These are phyloP conservation scores for Cyaniris semiargus DNA, from an alignment of 2,888 invertebrate species.

Conservation along the genomic window DNA sequence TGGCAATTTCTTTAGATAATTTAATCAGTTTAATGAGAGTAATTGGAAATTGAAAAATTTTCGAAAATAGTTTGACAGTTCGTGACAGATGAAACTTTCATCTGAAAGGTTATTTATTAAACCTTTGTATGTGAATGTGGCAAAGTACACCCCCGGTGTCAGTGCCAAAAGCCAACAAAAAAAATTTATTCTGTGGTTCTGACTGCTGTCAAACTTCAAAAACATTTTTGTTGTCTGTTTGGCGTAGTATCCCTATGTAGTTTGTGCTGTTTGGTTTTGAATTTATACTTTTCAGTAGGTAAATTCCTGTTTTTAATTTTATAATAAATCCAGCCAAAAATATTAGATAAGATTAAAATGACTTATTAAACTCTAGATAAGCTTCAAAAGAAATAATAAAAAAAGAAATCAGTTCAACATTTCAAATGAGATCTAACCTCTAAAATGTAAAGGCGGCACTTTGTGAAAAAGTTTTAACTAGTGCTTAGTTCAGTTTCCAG, in stretches of 20 bases:
- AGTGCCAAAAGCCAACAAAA: too few relatives aligned
- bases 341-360: background rate
- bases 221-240: too few relatives aligned
- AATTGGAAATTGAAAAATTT: too few relatives aligned
- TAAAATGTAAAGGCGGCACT: slow-evolving; percentile 11
- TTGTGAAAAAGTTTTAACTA: background rate
- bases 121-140: too few relatives aligned
- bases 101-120: too few relatives aligned
- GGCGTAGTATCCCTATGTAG: too few relatives aligned
- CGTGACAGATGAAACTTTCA: too few relatives aligned
- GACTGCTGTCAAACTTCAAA: background rate
- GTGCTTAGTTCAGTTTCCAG: background rate
- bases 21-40: too few relatives aligned
- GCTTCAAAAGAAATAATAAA: background rate
- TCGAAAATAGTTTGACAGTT: too few relatives aligned
- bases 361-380: background rate
- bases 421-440: background rate
- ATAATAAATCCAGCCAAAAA: background rate
- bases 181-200: too few relatives aligned
- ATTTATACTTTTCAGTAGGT: background rate
- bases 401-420: background rate
- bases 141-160: too few relatives aligned
- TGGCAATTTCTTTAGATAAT: too few relatives aligned
- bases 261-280: background rate
- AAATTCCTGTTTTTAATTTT: background rate